Base-by-base conservation (phyloP, 2,888 invertebrate species). In the Acleris cristana region DNA sequence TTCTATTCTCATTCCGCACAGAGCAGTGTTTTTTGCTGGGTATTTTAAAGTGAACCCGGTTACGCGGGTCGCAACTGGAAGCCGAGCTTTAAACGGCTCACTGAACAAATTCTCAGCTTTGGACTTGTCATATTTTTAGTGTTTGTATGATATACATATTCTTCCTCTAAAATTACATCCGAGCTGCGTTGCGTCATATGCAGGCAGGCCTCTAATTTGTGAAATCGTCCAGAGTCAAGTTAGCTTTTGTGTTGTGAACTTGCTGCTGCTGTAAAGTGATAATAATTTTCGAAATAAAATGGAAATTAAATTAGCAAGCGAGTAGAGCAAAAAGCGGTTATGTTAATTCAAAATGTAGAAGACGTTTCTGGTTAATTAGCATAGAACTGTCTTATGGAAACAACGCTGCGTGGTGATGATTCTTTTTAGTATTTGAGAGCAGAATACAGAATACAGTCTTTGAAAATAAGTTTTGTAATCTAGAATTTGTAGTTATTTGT, bases 71-170 rank as follows among this genome's bases (percentile, higher is more conserved):
- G 30, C 59, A 51, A 49, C 61, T 61, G 62, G 58, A 53, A 53
- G 58, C 26, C 49, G 51, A 45, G 55, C 40, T 44, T 74, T 74
- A 73, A 78, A 73, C 82, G 80, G 78, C 77, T 86, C 86, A 84
- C 80, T 84, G 84, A 83, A 76, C 80, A 82, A 82, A 84, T 85
- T 83, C 77, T 78, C 10, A 19, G 77, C 77, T 81, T 81, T 82
- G 76, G 80, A 78, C 79, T 76, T 74, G 76, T 79, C 79, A 82
- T 75, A 78, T 72, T 74, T 79, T 76, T 69, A 76, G 64, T 77
- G 70, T 80, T 78, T 79, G 76, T 77, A 65, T 77, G 75, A 78
- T 82, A 76, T 79, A 40, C 10, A 14, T 40, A 40, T 40, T 40
- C 14, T 40, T 40, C 14, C 14, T 40, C 40, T 40, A 40, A 40